These are phyloP conservation scores for Drosophila nigricruria DNA, from an alignment of 2,888 invertebrate genomes.

Conservation along the genomic window DNA sequence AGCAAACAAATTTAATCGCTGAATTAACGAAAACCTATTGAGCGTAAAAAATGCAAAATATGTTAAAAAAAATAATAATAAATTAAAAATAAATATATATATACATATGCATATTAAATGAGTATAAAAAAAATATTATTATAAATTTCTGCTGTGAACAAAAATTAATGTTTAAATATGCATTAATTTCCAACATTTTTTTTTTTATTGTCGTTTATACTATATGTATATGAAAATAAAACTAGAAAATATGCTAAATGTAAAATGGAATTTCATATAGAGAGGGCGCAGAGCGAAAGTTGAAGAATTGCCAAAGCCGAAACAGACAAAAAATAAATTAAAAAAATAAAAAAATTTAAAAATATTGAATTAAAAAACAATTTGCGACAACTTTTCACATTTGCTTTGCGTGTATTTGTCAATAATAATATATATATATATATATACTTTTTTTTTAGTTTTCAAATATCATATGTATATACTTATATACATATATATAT, in stretches of 20 bases:
- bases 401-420: constrained; percentile 58
- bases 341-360: constrained; percentile 9
- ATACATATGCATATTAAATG: constrained; percentile 16
- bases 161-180: constrained; percentile 50
- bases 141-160: constrained; percentile 63
- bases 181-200: constrained; percentile 45
- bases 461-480: constrained; percentile 27
- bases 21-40: constrained; percentile 44
- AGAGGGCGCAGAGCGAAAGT: background rate
- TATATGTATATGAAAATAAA: constrained; percentile 38
- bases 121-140: constrained; percentile 21
- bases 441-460: constrained; percentile 7
- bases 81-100: constrained; percentile 21
- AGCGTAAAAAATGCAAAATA: constrained; percentile 46
- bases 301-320: constrained; percentile 10
- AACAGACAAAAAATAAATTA: constrained; percentile 16
- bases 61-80: constrained; percentile 17
- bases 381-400: constrained; percentile 35
- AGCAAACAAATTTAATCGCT: constrained; percentile 48
- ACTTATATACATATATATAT: constrained; percentile 3
- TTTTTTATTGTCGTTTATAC: constrained; percentile 31
- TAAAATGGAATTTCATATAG: constrained; percentile 28
- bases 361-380: constrained; percentile 33
- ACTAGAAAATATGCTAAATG: constrained; percentile 41
- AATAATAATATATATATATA: constrained; percentile 25